phyloP scores from a whole-genome alignment of 2,797 vertebrate species.

The Chanos chanos region DNA sequence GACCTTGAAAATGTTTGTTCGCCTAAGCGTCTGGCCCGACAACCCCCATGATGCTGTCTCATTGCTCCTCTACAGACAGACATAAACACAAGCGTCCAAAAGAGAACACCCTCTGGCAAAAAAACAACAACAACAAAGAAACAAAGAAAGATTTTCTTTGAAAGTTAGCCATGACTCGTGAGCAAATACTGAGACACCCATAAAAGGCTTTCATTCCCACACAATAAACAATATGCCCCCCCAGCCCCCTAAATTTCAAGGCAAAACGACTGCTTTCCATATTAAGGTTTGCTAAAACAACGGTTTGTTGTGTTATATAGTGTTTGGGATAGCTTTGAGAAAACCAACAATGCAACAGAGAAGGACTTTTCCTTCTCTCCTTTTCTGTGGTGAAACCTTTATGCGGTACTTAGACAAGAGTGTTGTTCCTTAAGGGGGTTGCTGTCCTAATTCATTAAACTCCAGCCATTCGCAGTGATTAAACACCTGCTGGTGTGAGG shows the following conservation, averaged over 20 bases:
- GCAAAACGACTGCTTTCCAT: no score
- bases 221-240: no score
- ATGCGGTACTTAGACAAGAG: slow-evolving; percentile 24
- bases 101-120: slow-evolving; percentile 36
- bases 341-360: no score
- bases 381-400: slow-evolving; percentile 11
- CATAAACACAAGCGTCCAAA: slow-evolving; percentile 30
- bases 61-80: no score
- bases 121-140: slow-evolving; percentile 43
- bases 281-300: no score
- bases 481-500: slow-evolving; percentile 99
- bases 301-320: no score
- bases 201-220: no score
- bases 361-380: slow-evolving; percentile 11
- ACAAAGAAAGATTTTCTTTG: no score
- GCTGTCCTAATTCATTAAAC: slow-evolving; percentile 99
- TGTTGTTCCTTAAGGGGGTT: slow-evolving; percentile 69
- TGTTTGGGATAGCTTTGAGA: no score
- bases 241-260: no score
- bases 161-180: no score
- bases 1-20: slow-evolving; percentile 98
- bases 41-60: slow-evolving; percentile 60
- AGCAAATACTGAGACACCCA: no score
- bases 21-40: slow-evolving; percentile 82
- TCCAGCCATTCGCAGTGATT: slow-evolving; percentile 99